Base-by-base conservation (phyloP, 2,113 vertebrate species). In the Gracilinanus agilis region DNA sequence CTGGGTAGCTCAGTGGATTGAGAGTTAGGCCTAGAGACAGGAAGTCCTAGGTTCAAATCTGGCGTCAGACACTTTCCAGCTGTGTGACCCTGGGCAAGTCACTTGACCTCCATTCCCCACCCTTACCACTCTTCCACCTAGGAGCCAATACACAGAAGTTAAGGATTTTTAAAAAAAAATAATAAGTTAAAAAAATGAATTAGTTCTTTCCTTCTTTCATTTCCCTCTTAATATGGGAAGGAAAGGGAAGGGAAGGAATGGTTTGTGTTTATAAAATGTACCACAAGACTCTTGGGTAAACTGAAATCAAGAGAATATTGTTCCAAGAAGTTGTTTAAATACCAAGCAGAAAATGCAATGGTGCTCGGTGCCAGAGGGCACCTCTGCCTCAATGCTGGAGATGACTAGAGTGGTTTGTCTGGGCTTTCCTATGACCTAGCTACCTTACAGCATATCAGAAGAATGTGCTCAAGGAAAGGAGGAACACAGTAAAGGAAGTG, bases 281-380 rank as follows among this genome's bases (percentile, higher is more conserved):
- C n/a, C 11, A 29, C 27, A 83, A 83, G n/a, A 40, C 21, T 40
- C 19, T 83, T 40, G 67, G 67, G 67, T 40, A 83, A 40, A 16
- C n/a, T 40, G n/a, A 21, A 83, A 83, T n/a, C 25, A 40, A 61
- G 49, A 53, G 40, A 89, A 25, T 44, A n/a, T 0, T 40, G 90
- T 90, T 49, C 75, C 40, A 53, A 92, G 83, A 90, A 96, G 54
- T 83, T 61, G 54, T 53, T 91, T 61, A 53, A 27, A 54, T 25
- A 24, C 88, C 88, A 56, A 58, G 24, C 90, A 40, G 88, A 67
- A 94, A 95, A 58, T 0, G 9, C 53, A 44, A 11, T 0, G 16
- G 29, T 54, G 53, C 0, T 7, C 0, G 3, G 24, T n/a, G 44
- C 27, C 89, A n/a, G 9, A 1, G 3, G 2, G 16, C 88, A 67